These are phyloP conservation scores for Mizuhopecten yessoensis DNA, from an alignment of 1,140 invertebrate species.

Conservation along the genomic window DNA sequence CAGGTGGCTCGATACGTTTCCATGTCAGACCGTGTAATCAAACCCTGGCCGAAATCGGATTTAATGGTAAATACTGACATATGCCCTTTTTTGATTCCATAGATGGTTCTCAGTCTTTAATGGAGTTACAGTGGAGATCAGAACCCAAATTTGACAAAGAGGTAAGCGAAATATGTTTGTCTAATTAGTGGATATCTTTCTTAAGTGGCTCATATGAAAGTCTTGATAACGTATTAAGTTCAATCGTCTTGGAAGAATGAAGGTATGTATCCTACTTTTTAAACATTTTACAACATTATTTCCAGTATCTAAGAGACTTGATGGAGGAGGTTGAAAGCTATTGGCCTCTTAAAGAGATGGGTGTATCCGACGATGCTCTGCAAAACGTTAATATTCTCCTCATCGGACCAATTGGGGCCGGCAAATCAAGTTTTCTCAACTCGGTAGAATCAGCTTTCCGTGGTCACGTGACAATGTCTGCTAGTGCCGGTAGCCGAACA, in stretches of 20 bases:
- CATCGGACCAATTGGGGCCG: not conserved
- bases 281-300: not conserved
- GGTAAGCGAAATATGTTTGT: not conserved
- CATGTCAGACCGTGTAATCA: no score
- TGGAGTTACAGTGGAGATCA: not conserved
- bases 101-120: not conserved
- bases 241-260: no score
- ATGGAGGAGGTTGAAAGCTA: slow-evolving; percentile 52
- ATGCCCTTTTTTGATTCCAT: not conserved
- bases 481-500: not conserved
- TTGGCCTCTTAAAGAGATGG: slow-evolving; percentile 52
- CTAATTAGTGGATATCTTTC: no score
- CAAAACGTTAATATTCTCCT: not conserved
- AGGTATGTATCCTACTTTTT: no score
- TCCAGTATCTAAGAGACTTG: slow-evolving; percentile 45
- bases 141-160: not conserved
- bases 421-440: not conserved
- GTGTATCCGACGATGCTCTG: slow-evolving; percentile 46
- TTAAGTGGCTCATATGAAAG: no score
- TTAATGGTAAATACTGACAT: no score
- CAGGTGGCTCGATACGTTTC: no score
- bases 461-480: not conserved
- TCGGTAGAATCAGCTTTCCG: not conserved
- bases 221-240: no score
- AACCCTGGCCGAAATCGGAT: no score